A percentile compares a stretch with the other conserved stretches of the same genome.
Evolutionary conservation across 2,888 invertebrate species (phyloP).

Genomic region (Drosophila flavopinicola): DNA sequence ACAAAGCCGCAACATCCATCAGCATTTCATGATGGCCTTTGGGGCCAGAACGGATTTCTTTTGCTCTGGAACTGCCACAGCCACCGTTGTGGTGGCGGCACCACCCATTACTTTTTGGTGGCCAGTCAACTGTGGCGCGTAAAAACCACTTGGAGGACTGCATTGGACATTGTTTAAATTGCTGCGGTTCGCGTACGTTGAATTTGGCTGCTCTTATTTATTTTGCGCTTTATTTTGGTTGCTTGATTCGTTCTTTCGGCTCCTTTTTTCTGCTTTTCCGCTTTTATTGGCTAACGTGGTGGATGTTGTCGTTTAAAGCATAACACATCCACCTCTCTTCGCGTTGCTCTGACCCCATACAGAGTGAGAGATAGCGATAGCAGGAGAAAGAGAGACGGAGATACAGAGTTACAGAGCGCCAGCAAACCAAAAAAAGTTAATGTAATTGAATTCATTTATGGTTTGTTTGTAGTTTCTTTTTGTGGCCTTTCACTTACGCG

Average conservation of each 20-base stretch:
- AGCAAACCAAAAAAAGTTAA: conserved; percentile 61
- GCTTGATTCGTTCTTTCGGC: conserved; percentile 16
- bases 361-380: background rate
- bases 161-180: conserved; percentile 78
- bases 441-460: conserved; percentile 80
- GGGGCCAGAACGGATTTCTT: conserved; percentile 46
- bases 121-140: conserved; percentile 57
- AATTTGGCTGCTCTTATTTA: conserved; percentile 70
- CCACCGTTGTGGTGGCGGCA: conserved; percentile 3
- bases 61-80: conserved; percentile 47
- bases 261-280: conserved; percentile 16
- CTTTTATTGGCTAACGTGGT: conserved; percentile 49
- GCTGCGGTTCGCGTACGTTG: conserved; percentile 73
- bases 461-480: conserved; percentile 69
- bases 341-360: background rate
- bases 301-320: conserved; percentile 51
- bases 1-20: conserved; percentile 64
- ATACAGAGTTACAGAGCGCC: too few relatives aligned
- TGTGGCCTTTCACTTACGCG: conserved; percentile 61
- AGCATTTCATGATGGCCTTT: conserved; percentile 65
- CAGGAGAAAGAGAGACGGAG: background rate
- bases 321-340: conserved; percentile 38
- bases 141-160: conserved; percentile 71
- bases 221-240: conserved; percentile 64
- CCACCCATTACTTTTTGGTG: conserved; percentile 31